A percentile compares a stretch with the other conserved stretches of the same genome.
Conservation (phyloP, 2,113 vertebrate genomes). For the Pelobates fuscus region DNA sequence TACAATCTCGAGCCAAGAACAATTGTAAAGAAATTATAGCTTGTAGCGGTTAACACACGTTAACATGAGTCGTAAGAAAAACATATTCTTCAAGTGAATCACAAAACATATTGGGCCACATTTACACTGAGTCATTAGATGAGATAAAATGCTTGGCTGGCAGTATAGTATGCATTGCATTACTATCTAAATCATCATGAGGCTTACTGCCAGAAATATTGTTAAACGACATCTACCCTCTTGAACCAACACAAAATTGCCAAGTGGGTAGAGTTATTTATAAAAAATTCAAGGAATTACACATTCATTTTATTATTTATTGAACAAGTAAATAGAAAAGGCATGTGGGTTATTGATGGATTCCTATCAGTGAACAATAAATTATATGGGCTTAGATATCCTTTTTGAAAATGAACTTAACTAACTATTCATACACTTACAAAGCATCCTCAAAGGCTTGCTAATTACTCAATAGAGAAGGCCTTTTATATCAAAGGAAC, state of each 20-base stretch:
- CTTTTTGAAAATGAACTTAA: too few relatives aligned
- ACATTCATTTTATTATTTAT: slow-evolving; percentile 13
- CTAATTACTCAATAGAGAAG: too few relatives aligned
- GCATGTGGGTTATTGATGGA: not conserved
- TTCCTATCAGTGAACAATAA: slow-evolving; percentile 15
- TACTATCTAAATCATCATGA: not conserved
- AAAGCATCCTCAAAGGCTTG: too few relatives aligned
- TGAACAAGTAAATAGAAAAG: not conserved
- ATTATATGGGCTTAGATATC: not conserved
- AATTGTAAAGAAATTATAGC: not conserved
- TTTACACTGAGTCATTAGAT: not conserved
- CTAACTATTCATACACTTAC: too few relatives aligned
- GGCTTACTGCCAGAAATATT: not conserved
- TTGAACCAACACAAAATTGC: slow-evolving; percentile 10
- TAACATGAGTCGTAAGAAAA: slow-evolving; percentile 5
- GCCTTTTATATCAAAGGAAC: too few relatives aligned
- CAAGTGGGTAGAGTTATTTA: slow-evolving; percentile 7
- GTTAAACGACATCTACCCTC: not conserved
- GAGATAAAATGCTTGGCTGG: slow-evolving; percentile 9
- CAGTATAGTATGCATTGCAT: not conserved
- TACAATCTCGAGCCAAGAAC: not conserved
- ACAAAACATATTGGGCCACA: slow-evolving; percentile 3
- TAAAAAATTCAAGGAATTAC: slow-evolving; percentile 25
- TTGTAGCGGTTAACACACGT: not conserved
- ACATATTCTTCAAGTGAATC: slow-evolving; percentile 11